A percentile compares a stretch with the other conserved stretches of the same genome.
phyloP scores from a whole-genome alignment of 2,113 vertebrate species.

The Todiramphus chloris region DNA sequence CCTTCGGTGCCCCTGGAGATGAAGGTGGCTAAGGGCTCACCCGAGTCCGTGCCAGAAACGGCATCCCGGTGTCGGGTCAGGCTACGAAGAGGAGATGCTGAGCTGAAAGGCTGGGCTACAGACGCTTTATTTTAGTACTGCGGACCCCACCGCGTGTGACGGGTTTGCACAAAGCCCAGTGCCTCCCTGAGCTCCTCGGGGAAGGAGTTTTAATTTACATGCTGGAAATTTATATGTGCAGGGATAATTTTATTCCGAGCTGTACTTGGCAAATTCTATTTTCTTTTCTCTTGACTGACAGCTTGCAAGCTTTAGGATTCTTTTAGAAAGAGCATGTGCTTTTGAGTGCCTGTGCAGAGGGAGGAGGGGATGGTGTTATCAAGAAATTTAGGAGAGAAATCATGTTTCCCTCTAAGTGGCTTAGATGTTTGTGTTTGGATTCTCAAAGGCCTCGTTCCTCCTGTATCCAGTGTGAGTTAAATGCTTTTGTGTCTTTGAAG shows the following conservation, averaged over 20 bases:
- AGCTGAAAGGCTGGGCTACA: background rate
- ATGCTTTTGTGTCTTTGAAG: background rate
- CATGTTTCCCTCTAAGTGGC: background rate
- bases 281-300: background rate
- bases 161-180: background rate
- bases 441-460: background rate
- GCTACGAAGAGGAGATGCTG: background rate
- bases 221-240: background rate
- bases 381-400: background rate
- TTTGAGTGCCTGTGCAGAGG: background rate
- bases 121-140: background rate
- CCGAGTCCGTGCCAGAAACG: background rate
- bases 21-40: background rate
- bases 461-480: background rate
- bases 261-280: background rate
- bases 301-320: background rate
- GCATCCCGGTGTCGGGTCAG: fast-evolving
- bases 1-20: background rate
- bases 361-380: background rate
- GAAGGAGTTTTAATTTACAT: background rate
- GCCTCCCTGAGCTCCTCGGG: background rate
- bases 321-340: background rate
- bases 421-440: background rate
- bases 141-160: background rate
- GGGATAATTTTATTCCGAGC: background rate